Base-by-base conservation (phyloP, 2,888 invertebrate genomes). In the Pammene aurita region DNA sequence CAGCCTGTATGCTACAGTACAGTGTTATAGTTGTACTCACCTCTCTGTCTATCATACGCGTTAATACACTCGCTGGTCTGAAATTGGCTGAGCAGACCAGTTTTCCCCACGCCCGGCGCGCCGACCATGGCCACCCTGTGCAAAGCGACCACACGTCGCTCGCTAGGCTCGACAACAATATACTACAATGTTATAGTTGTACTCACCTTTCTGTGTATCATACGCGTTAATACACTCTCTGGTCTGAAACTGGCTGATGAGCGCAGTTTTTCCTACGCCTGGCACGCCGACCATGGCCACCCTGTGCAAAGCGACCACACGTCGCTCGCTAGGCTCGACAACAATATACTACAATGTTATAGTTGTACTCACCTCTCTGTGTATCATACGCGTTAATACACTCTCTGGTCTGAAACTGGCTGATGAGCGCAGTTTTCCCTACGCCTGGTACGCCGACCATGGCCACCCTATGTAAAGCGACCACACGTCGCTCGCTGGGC, bases 141-240 rank as follows among this genome's bases (percentile, higher is more conserved):
- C 66, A 93, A 92, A 26, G 94, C 93, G 38, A 95, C 94, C 0
- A 92, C 91, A 73, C 86, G 75, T 4, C 93, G 87, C 74, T 94
- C 93, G 76, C 93, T 89, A 2, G 94, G 89, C 71, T 90, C 91
- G n/a, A n/a, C n/a, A n/a, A 26, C 26, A 26, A 2, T 26, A 26
- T 26, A 4, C 26, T 26, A 26, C 26, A 26, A 1, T n/a, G 35
- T 38, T 9, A 5, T 38, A 38, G 9, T 38, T 0, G 10, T 2
- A 13, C 85, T 76, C 13, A 89, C 97, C 97, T 93, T 96, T 94
- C 76, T 95, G 97, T 80, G 97, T 94, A 80, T 98, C 98, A 85
- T 98, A 98, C 41, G 98, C 97, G 84, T 98, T 98, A 82, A 98
- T 97, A 85, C 97, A 97, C 84, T 98, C 98, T 76, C 97, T 97